Evolutionary conservation across 1,140 invertebrate species (phyloP).

Genomic region (Lucilia sericata): DNA sequence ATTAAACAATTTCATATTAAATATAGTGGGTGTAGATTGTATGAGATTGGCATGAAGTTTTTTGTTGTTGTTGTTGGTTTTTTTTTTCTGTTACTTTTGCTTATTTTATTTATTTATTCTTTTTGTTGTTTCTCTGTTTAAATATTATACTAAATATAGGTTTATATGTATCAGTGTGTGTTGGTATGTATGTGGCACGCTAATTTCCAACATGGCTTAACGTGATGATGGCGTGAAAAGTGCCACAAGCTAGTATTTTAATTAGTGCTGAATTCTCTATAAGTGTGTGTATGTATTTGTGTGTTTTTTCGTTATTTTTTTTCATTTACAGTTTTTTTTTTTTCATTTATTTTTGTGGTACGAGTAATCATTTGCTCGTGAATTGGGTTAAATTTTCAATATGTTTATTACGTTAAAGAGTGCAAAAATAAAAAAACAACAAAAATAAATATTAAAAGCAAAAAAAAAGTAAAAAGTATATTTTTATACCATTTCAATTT

Average conservation of each 20-base stretch:
- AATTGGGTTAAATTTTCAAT: conserved; percentile 17
- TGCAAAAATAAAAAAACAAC: background rate
- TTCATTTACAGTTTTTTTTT: background rate
- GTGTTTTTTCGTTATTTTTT: background rate
- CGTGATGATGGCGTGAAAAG: conserved; percentile 38
- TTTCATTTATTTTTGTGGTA: background rate
- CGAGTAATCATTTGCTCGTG: conserved; percentile 10
- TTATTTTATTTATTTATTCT: too few species aligned
- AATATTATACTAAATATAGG: background rate
- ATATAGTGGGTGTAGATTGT: background rate
- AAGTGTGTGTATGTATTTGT: background rate
- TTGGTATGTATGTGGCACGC: background rate
- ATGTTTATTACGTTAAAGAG: conserved; percentile 6
- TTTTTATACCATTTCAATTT: too few species aligned
- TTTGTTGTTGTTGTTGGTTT: background rate
- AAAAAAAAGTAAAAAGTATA: too few species aligned
- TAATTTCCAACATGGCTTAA: conserved; percentile 33
- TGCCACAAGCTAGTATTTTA: conserved; percentile 34
- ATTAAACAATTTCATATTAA: background rate
- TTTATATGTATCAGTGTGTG: background rate
- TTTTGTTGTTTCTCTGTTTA: too few species aligned
- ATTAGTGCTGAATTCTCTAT: conserved; percentile 23
- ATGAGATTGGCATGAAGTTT: background rate
- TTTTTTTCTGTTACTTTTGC: conserved; percentile 11
- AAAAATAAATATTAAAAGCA: too few species aligned